A percentile compares a stretch with the other conserved stretches of the same genome.
Conservation (phyloP, 2,113 vertebrate genomes). For the Tympanuchus pallidicinctus region DNA sequence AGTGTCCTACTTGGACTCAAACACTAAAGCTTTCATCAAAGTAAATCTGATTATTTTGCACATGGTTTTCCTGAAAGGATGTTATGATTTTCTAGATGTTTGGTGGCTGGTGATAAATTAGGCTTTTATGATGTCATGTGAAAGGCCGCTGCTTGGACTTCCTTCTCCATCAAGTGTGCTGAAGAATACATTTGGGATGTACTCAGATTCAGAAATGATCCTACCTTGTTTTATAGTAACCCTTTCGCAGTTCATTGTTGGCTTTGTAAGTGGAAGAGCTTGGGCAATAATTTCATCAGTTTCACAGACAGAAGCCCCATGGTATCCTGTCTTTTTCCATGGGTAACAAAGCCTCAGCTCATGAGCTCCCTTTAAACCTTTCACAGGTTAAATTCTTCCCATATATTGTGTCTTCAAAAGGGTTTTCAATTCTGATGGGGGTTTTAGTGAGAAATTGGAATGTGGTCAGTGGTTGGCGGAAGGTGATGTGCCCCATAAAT, state of each 20-base stretch:
- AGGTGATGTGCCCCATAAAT: background rate
- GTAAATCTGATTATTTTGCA: slow-evolving; percentile 94
- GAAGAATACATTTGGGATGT: slow-evolving; percentile 74
- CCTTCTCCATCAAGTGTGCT: slow-evolving; percentile 74
- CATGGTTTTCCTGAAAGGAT: slow-evolving; percentile 98
- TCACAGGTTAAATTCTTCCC: slow-evolving; percentile 3
- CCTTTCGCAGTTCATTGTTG: slow-evolving; percentile 2
- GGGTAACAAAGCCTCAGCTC: background rate
- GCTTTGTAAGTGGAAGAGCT: background rate
- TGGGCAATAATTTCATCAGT: background rate
- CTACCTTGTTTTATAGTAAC: slow-evolving; percentile 68
- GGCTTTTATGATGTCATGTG: slow-evolving; percentile 95
- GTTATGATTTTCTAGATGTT: slow-evolving; percentile 98
- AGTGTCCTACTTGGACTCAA: slow-evolving; percentile 70
- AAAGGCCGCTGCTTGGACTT: slow-evolving; percentile 87
- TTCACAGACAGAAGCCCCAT: background rate
- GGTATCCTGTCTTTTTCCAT: background rate
- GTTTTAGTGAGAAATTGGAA: slow-evolving; percentile 41
- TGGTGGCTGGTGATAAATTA: slow-evolving; percentile 93
- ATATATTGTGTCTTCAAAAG: slow-evolving; percentile 24
- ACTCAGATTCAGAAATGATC: slow-evolving; percentile 33
- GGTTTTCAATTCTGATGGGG: background rate
- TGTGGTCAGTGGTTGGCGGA: background rate
- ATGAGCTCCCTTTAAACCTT: slow-evolving; percentile 1
- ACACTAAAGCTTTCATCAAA: slow-evolving; percentile 89